Evolutionary conservation across 2,888 invertebrate genomes (phyloP).

Genomic region (Lottia gigantea): DNA sequence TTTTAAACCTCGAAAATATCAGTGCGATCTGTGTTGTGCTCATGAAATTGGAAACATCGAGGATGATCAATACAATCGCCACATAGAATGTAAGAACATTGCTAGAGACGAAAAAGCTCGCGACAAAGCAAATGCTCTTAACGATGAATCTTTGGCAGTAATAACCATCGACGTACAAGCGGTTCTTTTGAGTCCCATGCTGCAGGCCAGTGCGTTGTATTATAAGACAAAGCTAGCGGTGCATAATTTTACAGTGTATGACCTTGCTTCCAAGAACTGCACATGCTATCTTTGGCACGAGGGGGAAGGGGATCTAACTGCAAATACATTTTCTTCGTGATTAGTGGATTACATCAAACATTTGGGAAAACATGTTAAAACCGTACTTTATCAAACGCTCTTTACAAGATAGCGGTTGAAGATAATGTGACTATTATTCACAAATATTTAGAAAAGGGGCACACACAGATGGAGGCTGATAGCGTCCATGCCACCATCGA

Average conservation of each 20-base stretch:
- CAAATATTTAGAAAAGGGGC: conserved; percentile 28
- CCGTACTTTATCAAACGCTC: conserved; percentile 25
- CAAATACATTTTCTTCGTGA: conserved; percentile 19
- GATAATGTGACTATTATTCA: conserved; percentile 21
- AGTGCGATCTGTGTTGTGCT: no score
- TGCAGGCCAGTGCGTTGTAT: conserved; percentile 18
- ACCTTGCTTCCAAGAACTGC: conserved; percentile 12
- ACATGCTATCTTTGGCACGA: conserved; percentile 22
- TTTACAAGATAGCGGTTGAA: conserved; percentile 14
- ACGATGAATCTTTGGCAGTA: no score
- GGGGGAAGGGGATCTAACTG: conserved; percentile 10
- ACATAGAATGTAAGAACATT: no score
- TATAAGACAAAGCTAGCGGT: conserved; percentile 19
- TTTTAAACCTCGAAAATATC: no score
- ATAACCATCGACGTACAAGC: no score
- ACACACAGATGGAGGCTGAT: conserved; percentile 33
- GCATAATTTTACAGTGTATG: conserved; percentile 23
- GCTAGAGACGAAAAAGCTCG: no score
- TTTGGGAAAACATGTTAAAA: conserved; percentile 5
- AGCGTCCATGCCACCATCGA: conserved; percentile 28
- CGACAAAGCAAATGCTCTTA: no score
- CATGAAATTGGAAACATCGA: no score
- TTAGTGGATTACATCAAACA: conserved; percentile 5
- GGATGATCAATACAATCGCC: no score
- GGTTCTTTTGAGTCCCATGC: conserved; percentile 14